Evolutionary conservation across 2,113 vertebrate species (phyloP).

Genomic region (Motacilla tschutschensis): DNA sequence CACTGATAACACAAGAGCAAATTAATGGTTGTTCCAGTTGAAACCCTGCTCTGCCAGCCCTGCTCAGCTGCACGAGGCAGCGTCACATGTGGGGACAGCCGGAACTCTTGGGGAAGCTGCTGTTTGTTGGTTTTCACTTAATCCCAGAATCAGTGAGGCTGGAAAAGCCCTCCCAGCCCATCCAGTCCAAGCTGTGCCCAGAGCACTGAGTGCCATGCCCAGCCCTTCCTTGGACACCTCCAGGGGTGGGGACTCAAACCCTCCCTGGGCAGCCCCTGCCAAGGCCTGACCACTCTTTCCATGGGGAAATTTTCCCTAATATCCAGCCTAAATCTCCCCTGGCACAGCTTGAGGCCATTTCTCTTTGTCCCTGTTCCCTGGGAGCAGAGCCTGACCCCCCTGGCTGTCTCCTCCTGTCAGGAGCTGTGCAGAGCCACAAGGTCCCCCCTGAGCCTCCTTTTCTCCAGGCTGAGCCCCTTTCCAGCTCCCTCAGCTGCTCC

Average conservation of each 20-base stretch:
- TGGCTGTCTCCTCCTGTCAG: not conserved
- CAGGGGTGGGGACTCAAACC: not conserved
- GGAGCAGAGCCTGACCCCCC: not conserved
- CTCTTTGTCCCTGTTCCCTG: not conserved
- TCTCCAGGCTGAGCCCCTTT: not conserved
- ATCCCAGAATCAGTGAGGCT: not conserved
- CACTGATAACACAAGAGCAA: not conserved
- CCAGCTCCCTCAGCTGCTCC: not conserved
- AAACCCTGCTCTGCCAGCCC: not conserved
- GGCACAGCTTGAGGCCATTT: not conserved
- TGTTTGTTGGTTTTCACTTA: not conserved
- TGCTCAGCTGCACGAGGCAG: not conserved
- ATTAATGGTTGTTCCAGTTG: not conserved
- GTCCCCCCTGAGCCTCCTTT: not conserved
- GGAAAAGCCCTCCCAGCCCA: not conserved
- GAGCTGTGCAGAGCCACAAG: not conserved
- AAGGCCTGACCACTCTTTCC: rapidly evolving
- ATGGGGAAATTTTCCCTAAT: not conserved
- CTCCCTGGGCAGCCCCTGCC: not conserved
- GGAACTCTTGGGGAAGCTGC: not conserved
- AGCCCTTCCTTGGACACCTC: not conserved
- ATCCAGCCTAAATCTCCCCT: not conserved
- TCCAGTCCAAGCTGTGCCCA: rapidly evolving
- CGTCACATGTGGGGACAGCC: not conserved
- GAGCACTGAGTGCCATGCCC: rapidly evolving